Base-by-base conservation (phyloP, 2,113 vertebrate genomes). In the Dromaius novaehollandiae region DNA sequence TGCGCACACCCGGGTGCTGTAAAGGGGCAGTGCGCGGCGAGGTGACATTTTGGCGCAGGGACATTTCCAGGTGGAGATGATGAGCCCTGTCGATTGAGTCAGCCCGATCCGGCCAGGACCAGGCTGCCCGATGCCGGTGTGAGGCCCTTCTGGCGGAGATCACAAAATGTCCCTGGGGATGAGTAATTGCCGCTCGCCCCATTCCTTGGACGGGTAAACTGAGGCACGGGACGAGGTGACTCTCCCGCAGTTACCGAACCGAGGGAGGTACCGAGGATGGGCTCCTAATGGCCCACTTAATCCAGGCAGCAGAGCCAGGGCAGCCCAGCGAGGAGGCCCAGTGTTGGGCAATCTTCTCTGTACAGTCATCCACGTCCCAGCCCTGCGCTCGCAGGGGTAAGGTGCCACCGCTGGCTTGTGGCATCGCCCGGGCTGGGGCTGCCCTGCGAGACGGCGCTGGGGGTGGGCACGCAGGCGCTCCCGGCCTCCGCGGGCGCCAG, bases 1-100 rank as follows among this genome's bases (percentile, higher is more conserved):
- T 40, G 65, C 69, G 0, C 0, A 7, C 56, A 3, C 13, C n/a
- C 8, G 0, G n/a, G 4, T 6, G n/a, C 65, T 0, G 1, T 15
- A 20, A 24, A 46, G 44, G n/a, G 42, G 34, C 18, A 28, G 24
- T 2, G 0, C 42, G 11, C 0, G 0, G 80, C 22, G 32, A 73
- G 53, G 53, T 10, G 69, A 89, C 38, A 38, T 38, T 38, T 38
- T 38, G 38, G 12, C 2, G 0, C 8, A 7, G 70, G 6, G 25
- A 3, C 85, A 1, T 89, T 82, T n/a, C 44, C 46, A 24, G 60
- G 86, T 0, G 0, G 36, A 21, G 73, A 3, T 46, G 69, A 50
- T 24, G 2, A 13, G 13, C 38, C 1, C 5, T 9, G 32, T 7
- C 0, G 0, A 9, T 0, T 16, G 81, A 66, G 81, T 42, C 81